phyloP scores from a whole-genome alignment of 1,140 invertebrate species.

The Nautilus pompilius region DNA sequence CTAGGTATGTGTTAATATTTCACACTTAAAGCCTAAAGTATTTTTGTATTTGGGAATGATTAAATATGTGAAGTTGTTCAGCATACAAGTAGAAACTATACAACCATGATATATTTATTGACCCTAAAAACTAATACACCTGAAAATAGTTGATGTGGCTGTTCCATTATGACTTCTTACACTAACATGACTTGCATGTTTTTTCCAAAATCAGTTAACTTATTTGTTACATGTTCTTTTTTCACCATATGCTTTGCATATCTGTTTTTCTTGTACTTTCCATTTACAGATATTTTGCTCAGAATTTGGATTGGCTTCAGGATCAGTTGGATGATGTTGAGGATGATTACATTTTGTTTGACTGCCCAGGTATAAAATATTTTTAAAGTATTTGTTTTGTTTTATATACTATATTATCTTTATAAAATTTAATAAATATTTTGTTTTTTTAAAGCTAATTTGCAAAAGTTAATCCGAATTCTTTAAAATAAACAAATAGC shows the following conservation, averaged over 20 bases:
- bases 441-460: slow-evolving; percentile 21
- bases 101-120: not conserved
- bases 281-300: slow-evolving; percentile 71
- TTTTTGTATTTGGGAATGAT: too few species aligned
- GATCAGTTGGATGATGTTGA: slow-evolving; percentile 70
- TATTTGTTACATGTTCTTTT: not conserved
- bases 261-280: not conserved
- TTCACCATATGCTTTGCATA: not conserved
- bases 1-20: too few species aligned
- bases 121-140: not conserved
- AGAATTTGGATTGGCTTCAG: slow-evolving; percentile 88
- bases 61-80: too few species aligned
- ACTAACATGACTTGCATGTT: not conserved
- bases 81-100: not conserved
- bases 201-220: not conserved
- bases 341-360: slow-evolving; percentile 93
- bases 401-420: not conserved
- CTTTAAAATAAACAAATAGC: slow-evolving; percentile 78
- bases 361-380: slow-evolving; percentile 74
- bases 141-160: not conserved
- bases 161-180: not conserved
- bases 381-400: slow-evolving; percentile 2
- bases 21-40: too few species aligned
- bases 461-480: slow-evolving; percentile 24
- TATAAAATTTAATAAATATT: not conserved